Evolutionary conservation across 2,888 invertebrate species (phyloP).

Genomic region (Boloria euphrosyne): DNA sequence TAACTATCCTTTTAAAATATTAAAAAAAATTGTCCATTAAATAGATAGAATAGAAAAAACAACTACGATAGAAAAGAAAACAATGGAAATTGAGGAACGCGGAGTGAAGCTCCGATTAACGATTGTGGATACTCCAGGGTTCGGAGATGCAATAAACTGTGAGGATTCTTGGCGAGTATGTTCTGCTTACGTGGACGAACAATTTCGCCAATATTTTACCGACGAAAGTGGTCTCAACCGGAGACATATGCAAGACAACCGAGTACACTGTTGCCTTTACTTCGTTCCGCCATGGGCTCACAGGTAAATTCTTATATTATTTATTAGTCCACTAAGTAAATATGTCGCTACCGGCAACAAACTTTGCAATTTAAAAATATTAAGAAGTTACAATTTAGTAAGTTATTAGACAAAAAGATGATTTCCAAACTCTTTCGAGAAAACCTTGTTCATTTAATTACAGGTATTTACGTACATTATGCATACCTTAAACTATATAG

Average conservation of each 20-base stretch:
- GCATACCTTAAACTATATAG: too few relatives aligned
- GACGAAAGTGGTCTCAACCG: constrained; percentile 98
- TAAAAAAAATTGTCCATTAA: constrained; percentile 10
- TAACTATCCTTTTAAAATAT: background rate
- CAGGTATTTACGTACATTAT: too few relatives aligned
- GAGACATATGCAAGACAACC: constrained; percentile 96
- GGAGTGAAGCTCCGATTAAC: constrained; percentile 95
- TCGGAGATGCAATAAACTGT: constrained; percentile 95
- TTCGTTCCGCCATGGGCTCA: constrained; percentile 98
- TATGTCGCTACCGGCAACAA: too few relatives aligned
- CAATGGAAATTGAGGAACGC: constrained; percentile 97
- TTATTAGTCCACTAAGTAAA: too few relatives aligned
- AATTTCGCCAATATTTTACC: constrained; percentile 91
- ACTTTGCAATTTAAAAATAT: too few relatives aligned
- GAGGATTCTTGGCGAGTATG: constrained; percentile 97
- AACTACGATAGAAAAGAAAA: constrained; percentile 88
- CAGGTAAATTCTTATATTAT: constrained; percentile 82
- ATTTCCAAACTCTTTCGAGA: too few relatives aligned
- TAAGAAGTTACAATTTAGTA: too few relatives aligned
- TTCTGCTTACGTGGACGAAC: constrained; percentile 95
- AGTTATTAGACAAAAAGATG: too few relatives aligned
- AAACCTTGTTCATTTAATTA: too few relatives aligned
- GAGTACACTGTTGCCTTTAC: constrained; percentile 97
- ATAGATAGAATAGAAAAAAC: constrained; percentile 86
- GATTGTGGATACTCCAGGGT: constrained; percentile 97